Conservation (phyloP, 2,888 invertebrate species). For the Catocala sponsa region DNA sequence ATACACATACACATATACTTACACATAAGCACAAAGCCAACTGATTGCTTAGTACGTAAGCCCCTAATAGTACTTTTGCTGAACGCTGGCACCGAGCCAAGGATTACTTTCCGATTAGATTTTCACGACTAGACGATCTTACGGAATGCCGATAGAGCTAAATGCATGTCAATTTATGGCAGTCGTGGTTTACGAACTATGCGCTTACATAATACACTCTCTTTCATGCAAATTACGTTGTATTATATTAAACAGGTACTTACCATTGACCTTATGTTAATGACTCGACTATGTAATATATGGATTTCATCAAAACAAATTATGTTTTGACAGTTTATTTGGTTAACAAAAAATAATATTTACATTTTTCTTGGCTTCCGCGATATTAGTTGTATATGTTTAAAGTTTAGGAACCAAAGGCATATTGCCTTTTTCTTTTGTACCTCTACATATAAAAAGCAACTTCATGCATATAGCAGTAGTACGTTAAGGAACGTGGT, state of each 20-base stretch:
- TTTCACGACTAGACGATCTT: constrained; percentile 42
- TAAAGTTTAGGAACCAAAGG: too few species aligned
- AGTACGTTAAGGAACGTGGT: background rate
- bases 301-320: too few species aligned
- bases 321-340: too few species aligned
- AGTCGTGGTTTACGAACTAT: constrained; percentile 8
- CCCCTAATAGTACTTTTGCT: constrained; percentile 1
- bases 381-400: too few species aligned
- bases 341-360: too few species aligned
- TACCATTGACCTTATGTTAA: background rate
- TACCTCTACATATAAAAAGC: too few species aligned
- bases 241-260: background rate
- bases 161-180: constrained; percentile 30
- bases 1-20: too few species aligned
- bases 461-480: background rate
- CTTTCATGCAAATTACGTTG: constrained; percentile 1
- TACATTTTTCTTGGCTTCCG: too few species aligned
- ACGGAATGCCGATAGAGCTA: constrained; percentile 35
- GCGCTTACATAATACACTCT: constrained; percentile 1
- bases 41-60: background rate
- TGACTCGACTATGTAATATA: too few species aligned
- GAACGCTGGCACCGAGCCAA: constrained; percentile 37
- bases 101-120: constrained; percentile 43
- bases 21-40: background rate
- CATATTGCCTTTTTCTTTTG: too few species aligned